phyloP scores from a whole-genome alignment of 2,113 vertebrate species.

The Zingel zingel region DNA sequence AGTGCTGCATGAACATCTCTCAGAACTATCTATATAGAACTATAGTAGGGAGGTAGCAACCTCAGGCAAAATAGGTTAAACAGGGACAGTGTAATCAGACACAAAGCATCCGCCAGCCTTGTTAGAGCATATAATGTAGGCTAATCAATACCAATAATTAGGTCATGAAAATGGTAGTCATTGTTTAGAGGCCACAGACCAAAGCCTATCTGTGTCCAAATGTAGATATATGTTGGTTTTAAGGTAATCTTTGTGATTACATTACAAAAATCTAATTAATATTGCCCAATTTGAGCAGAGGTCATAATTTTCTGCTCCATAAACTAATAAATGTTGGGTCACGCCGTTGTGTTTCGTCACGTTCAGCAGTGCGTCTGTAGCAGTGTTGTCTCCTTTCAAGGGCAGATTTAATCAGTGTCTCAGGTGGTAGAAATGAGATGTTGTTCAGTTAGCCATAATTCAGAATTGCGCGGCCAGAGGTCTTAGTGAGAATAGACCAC shows the following conservation, averaged over 20 bases:
- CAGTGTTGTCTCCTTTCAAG: constrained; percentile 38
- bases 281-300: neutral
- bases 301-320: constrained; percentile 21
- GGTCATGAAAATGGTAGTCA: constrained; percentile 59
- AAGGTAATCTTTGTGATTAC: neutral
- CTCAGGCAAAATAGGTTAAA: constrained; percentile 56
- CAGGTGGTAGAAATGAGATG: constrained; percentile 63
- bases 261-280: neutral
- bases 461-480: constrained; percentile 22
- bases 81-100: constrained; percentile 57
- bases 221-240: neutral
- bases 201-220: neutral
- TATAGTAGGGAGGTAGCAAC: constrained; percentile 1
- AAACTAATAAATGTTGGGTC: constrained; percentile 18
- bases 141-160: constrained; percentile 77
- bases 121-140: constrained; percentile 66
- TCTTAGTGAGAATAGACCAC: constrained; percentile 17
- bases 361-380: neutral
- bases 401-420: constrained; percentile 55
- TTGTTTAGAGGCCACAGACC: constrained; percentile 36
- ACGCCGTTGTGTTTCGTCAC: constrained; percentile 15
- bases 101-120: constrained; percentile 43
- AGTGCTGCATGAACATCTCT: neutral
- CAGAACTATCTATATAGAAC: too few species aligned
- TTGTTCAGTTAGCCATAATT: constrained; percentile 53